Percentiles rank a stretch among this genome's conserved stretches.
These are phyloP conservation scores for Cynocephalus volans DNA, from an alignment of 2,113 vertebrate genomes.

Conservation along the genomic window DNA sequence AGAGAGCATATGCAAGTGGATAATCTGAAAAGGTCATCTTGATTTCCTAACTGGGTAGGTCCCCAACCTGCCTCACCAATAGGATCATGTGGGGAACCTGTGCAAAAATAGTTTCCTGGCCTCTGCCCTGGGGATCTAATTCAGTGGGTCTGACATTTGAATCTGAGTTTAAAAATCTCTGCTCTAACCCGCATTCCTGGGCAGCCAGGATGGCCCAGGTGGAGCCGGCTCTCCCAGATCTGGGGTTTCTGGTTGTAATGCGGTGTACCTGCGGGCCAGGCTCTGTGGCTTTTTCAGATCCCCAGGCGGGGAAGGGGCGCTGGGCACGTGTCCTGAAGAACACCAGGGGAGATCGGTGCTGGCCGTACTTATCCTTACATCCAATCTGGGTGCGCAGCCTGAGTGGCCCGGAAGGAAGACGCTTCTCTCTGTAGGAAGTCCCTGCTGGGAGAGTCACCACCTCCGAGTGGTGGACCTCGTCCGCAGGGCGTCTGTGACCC, in stretches of 20 bases:
- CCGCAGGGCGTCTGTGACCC: neutral
- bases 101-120: neutral
- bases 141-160: neutral
- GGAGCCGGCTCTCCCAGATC: neutral
- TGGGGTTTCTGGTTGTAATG: neutral
- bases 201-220: neutral
- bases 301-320: too few relatives aligned
- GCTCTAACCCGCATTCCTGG: neutral
- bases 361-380: fast-evolving
- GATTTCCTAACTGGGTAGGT: neutral
- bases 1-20: too few relatives aligned
- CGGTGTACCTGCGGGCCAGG: neutral
- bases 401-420: neutral
- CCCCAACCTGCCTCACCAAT: neutral
- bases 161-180: neutral
- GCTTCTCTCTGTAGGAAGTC: neutral
- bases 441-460: neutral
- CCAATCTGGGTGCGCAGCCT: fast-evolving
- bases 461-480: neutral
- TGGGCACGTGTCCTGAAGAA: fast-evolving
- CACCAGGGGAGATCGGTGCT: neutral
- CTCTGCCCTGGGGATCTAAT: neutral
- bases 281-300: neutral
- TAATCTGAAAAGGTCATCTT: neutral
- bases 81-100: neutral